Base-by-base conservation (phyloP, 2,888 invertebrate genomes). In the Polymixis lichenea region DNA sequence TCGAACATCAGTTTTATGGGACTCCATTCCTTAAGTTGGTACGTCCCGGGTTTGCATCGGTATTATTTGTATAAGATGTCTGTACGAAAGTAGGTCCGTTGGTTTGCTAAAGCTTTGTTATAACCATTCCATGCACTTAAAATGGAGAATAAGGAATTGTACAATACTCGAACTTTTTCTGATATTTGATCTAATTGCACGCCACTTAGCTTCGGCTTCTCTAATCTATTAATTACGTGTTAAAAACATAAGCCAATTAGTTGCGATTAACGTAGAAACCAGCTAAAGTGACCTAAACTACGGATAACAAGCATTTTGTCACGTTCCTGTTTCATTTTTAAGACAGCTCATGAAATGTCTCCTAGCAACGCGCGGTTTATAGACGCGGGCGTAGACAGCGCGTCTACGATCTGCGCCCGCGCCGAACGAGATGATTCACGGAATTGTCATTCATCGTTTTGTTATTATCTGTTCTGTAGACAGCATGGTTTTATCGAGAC, bases 1-100 rank as follows among this genome's bases (percentile, higher is more conserved):
- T 86, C 74, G 88, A 88, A 93, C 89, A 90, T 87, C 88, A 87
- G 89, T 92, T 93, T 93, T 92, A 93, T 91, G 92, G 90, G 90
- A 87, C 79, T 84, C 87, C 83, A 82, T 85, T 85, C 85, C 86
- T 76, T 80, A 86, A 78, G 77, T 85, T 84, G 84, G 74, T 82
- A 84, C 74, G 87, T 87, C 86, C 79, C 72, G 72, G 74, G 79
- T 76, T 72, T 72, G 77, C 66, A 82, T 83, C 65, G 76, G 72
- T 79, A 78, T 80, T 87, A 84, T 88, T 87, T 87, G 87, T 86
- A 75, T 84, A 81, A 67, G 75, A 77, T 75, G 74, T 84, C 79
- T 66, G 78, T 77, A 78, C 43, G 72, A 77, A 87, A 81, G 74
- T 77, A 72, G 75, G 69, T 60, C 49, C 60, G 13, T 19, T 13